Evolutionary conservation across 2,113 vertebrate species (phyloP), one percentile per base, ranked within the genome.

Genomic region (Chaetodon auriga): DNA sequence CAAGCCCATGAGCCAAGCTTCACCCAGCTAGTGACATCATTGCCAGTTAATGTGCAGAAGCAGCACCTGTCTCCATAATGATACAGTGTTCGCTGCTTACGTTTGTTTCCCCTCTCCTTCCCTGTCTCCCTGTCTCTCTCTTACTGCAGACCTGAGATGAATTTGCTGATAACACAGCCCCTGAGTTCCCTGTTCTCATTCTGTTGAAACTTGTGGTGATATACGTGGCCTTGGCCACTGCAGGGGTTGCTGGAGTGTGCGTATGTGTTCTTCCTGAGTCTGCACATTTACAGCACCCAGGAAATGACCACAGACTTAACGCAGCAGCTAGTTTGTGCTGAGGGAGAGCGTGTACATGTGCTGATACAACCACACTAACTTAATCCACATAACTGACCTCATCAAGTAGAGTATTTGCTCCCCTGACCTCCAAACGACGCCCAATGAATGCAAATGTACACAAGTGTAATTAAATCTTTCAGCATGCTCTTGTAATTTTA

Each of bases 81-180:
- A 83, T 78, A 75, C 78, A 76, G 68, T 13, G 68, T 66, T 63
- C 51, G 10, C 51, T 65, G 85, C 83, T 88, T 81, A 57, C 49
- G 23, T 61, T 69, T 48, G 69, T 75, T 80, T 80, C 81, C 48
- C 49, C 64, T 60, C 64, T 57, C 75, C 71, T 61, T 85, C 46
- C 19, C 12, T 68, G 61, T 78, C 76, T 61, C 74, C 55, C 57
- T 77, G 25, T 55, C 45, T 77, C 63, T 84, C 23, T 76, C 83
- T 72, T 49, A 15, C 80, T 78, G 84, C 78, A 68, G 87, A 68
- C 80, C 45, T 18, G 78, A 84, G 82, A 85, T 89, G 81, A 87
- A 91, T 87, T 80, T 86, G 82, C 87, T 91, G 87, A 92, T 91
- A 87, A 76, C 76, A 86, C 75, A 86, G 54, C 62, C 10, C 49